phyloP scores from a whole-genome alignment of 2,113 vertebrate species.

The Trematocara macrostoma region DNA sequence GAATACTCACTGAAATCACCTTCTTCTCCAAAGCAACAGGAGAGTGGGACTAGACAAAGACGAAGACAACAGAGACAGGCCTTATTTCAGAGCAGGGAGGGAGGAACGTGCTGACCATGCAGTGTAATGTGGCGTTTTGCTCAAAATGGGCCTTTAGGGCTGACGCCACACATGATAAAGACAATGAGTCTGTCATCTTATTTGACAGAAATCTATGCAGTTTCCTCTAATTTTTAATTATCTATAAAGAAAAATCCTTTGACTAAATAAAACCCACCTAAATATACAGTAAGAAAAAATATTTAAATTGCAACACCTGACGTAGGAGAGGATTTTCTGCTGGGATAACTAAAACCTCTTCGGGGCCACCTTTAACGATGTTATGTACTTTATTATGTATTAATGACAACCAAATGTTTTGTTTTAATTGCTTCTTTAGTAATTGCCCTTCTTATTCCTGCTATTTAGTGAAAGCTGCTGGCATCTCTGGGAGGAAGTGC shows the following conservation, averaged over 20 bases:
- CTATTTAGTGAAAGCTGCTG: background rate
- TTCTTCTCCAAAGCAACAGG: constrained; percentile 82
- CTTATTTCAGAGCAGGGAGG: constrained; percentile 44
- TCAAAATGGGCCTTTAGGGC: background rate
- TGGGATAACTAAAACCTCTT: background rate
- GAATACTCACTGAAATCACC: constrained; percentile 80
- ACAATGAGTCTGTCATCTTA: background rate
- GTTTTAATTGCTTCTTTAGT: background rate
- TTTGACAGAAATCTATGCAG: background rate
- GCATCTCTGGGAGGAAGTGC: background rate
- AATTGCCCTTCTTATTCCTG: background rate
- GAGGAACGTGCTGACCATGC: background rate
- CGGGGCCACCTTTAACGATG: background rate
- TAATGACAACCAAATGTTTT: background rate
- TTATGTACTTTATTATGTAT: background rate
- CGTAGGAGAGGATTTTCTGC: background rate
- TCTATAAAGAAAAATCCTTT: background rate
- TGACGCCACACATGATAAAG: background rate
- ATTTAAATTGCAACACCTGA: background rate
- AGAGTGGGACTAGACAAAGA: constrained; percentile 75
- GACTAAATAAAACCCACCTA: background rate
- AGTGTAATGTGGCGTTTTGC: background rate
- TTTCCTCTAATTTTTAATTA: background rate
- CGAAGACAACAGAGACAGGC: constrained; percentile 66
- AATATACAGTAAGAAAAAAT: background rate